phyloP scores from a whole-genome alignment of 37 sponge, comb jelly and placozoan species.

The Chondrilla cf. caribensis region DNA sequence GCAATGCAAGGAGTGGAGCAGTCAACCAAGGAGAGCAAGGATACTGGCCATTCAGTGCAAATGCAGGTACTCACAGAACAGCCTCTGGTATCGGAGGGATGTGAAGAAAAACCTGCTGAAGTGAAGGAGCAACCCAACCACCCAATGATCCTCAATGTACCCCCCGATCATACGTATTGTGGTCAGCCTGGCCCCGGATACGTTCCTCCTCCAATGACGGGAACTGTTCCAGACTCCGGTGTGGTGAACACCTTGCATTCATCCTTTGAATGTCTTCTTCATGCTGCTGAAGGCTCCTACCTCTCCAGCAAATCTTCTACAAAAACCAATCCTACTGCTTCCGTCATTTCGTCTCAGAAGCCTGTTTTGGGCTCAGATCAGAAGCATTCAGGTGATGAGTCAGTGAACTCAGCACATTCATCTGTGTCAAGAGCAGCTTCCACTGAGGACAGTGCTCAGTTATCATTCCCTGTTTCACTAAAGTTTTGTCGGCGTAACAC shows the following conservation, averaged over 20 bases:
- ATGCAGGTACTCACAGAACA: too few relatives aligned
- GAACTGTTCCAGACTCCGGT: too few relatives aligned
- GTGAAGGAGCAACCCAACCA: not conserved
- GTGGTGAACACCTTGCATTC: not conserved
- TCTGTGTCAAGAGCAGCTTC: not conserved
- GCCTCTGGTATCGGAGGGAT: too few relatives aligned
- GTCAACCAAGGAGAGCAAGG: not conserved
- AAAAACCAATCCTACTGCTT: not conserved
- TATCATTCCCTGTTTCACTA: slow-evolving; percentile 14
- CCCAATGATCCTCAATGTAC: not conserved
- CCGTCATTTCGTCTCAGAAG: not conserved
- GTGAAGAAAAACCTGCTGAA: not conserved
- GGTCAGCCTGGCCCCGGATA: not conserved
- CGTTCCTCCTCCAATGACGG: not conserved
- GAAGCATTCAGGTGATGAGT: too few relatives aligned
- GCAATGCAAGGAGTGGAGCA: not conserved
- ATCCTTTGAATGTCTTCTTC: slow-evolving; percentile 7
- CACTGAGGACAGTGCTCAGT: not conserved
- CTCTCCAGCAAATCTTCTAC: not conserved
- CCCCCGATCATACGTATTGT: slow-evolving; percentile 18
- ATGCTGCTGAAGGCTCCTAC: slow-evolving; percentile 14
- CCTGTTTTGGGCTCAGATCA: too few relatives aligned
- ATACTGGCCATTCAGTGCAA: not conserved
- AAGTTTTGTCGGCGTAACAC: not conserved
- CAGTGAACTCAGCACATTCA: not conserved